These are phyloP conservation scores for Pocota personata DNA, from an alignment of 2,888 invertebrate genomes.

Conservation along the genomic window DNA sequence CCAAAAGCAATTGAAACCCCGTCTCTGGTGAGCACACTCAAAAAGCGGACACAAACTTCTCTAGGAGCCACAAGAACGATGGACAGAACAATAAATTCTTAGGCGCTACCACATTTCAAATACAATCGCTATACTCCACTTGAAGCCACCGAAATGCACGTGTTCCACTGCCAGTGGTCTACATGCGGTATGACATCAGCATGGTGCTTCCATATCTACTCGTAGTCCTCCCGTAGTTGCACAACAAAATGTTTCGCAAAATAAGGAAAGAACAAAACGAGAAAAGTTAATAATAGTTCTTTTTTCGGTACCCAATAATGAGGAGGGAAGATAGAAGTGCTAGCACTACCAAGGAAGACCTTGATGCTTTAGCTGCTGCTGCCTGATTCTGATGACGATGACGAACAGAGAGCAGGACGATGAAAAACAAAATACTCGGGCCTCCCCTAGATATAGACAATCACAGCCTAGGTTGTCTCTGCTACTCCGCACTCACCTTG, in stretches of 20 bases:
- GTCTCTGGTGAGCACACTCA: neutral
- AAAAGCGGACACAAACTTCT: slow-evolving; percentile 4
- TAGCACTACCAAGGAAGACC: slow-evolving; percentile 32
- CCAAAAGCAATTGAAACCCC: slow-evolving; percentile 66
- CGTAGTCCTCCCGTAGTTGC: slow-evolving; percentile 6
- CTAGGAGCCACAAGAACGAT: slow-evolving; percentile 51
- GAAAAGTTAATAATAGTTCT: slow-evolving; percentile 71
- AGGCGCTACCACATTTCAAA: slow-evolving; percentile 76
- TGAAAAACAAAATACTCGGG: slow-evolving; percentile 41
- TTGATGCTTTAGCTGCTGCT: slow-evolving; percentile 15
- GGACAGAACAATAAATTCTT: slow-evolving; percentile 75
- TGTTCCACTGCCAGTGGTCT: slow-evolving; percentile 69
- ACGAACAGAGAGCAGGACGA: slow-evolving; percentile 63
- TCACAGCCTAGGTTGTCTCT: slow-evolving; percentile 61
- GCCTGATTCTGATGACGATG: slow-evolving; percentile 39
- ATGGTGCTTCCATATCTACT: slow-evolving; percentile 23
- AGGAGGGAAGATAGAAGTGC: slow-evolving; percentile 44
- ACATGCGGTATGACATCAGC: slow-evolving; percentile 67
- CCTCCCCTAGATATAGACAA: slow-evolving; percentile 51
- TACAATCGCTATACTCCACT: slow-evolving; percentile 42
- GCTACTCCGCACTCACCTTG: slow-evolving; percentile 21
- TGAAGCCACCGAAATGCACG: slow-evolving; percentile 60
- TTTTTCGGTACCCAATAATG: slow-evolving; percentile 54
- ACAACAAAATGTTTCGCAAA: slow-evolving; percentile 10
- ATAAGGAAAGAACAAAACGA: slow-evolving; percentile 5